phyloP scores from a whole-genome alignment of 1,140 invertebrate genomes.

The Acromyrmex echinatior region DNA sequence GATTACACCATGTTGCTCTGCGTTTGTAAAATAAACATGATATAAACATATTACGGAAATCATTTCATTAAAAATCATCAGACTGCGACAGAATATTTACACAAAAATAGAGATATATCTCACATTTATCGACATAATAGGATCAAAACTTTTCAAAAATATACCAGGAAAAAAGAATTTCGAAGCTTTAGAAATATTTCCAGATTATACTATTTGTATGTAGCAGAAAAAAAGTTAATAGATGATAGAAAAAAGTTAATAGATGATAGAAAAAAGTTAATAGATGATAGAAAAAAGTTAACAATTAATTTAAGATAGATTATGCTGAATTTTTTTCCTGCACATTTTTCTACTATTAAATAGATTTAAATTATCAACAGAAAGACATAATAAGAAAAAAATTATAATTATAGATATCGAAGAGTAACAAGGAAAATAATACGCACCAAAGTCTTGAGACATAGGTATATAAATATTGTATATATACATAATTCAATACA shows the following conservation, averaged over 20 bases:
- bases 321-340: not conserved
- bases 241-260: too few species aligned
- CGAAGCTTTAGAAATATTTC: not conserved
- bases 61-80: slow-evolving; percentile 30
- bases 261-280: not conserved
- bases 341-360: not conserved
- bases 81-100: not conserved
- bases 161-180: not conserved
- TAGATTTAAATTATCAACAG: slow-evolving; percentile 11
- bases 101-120: not conserved
- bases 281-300: too few species aligned
- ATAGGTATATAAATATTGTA: slow-evolving; percentile 38
- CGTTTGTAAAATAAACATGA: slow-evolving; percentile 32
- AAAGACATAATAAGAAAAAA: not conserved
- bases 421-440: not conserved
- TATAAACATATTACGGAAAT: slow-evolving; percentile 14
- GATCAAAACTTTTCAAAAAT: not conserved
- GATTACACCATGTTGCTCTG: not conserved
- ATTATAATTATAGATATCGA: slow-evolving; percentile 12
- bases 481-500: slow-evolving; percentile 33
- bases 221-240: not conserved
- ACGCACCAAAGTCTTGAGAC: slow-evolving; percentile 12
- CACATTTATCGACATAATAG: not conserved
- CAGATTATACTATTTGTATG: not conserved
- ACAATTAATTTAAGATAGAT: too few species aligned